These are phyloP conservation scores for Lagocephalus sceleratus DNA, from an alignment of 2,797 vertebrate species.

Conservation along the genomic window DNA sequence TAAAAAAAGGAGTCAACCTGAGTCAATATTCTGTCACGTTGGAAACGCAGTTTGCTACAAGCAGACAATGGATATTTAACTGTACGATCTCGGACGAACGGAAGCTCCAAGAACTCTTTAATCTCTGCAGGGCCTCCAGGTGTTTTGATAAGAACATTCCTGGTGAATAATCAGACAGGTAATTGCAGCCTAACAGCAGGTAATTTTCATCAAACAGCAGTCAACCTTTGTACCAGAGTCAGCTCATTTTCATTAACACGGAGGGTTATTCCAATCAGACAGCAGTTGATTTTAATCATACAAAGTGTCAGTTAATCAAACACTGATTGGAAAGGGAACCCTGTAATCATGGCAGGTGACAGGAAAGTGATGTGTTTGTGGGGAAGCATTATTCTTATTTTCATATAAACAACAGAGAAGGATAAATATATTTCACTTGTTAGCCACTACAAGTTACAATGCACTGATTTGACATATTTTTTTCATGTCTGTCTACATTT, in stretches of 20 bases:
- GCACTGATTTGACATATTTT: too few relatives aligned
- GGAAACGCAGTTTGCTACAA: constrained; percentile 27
- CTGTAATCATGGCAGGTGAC: constrained; percentile 47
- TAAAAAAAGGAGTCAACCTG: neutral
- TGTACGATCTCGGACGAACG: constrained; percentile 14
- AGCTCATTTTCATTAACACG: constrained; percentile 53
- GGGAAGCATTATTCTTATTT: constrained; percentile 21
- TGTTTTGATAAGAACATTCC: constrained; percentile 36
- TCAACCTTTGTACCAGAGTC: constrained; percentile 10
- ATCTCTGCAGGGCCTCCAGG: constrained; percentile 32
- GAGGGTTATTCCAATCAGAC: constrained; percentile 60
- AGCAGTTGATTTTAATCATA: constrained; percentile 60
- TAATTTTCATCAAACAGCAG: constrained; percentile 60
- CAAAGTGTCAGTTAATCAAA: constrained; percentile 52
- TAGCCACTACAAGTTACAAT: neutral
- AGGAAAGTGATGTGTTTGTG: constrained; percentile 17
- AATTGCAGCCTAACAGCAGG: constrained; percentile 47
- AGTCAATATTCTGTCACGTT: constrained; percentile 19
- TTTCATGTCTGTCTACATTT: too few relatives aligned
- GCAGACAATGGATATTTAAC: constrained; percentile 44
- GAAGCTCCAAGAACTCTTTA: constrained; percentile 30
- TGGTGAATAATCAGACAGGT: constrained; percentile 51
- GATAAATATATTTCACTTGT: constrained; percentile 10
- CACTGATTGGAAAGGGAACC: constrained; percentile 28
- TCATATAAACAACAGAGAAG: constrained; percentile 20